Conservation (phyloP, 2,888 invertebrate species). For the Athalia circularis region DNA sequence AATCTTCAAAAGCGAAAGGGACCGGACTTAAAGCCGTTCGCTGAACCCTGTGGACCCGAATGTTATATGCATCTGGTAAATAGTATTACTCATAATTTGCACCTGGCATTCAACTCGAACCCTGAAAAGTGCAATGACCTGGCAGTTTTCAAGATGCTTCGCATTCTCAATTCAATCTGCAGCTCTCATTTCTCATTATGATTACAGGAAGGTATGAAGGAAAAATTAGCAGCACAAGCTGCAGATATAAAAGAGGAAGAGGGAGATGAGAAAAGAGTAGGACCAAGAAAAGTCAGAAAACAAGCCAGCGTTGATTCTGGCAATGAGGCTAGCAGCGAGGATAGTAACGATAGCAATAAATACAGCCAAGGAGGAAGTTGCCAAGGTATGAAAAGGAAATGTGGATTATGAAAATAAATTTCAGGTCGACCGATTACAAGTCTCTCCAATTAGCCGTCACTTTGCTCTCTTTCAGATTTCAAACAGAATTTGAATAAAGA, state of each 20-base stretch:
- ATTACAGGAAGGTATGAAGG: conserved; percentile 87
- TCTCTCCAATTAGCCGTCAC: not conserved
- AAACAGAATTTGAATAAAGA: conserved; percentile 73
- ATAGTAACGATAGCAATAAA: conserved; percentile 93
- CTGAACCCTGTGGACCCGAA: conserved; percentile 89
- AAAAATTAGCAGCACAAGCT: conserved; percentile 83
- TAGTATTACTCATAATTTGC: conserved; percentile 42
- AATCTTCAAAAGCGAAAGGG: conserved; percentile 91
- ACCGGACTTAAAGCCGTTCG: conserved; percentile 90
- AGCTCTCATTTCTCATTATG: conserved; percentile 3
- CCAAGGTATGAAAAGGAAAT: conserved; percentile 65
- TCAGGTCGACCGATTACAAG: not conserved
- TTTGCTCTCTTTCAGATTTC: conserved; percentile 62
- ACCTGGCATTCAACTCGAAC: too few relatives aligned
- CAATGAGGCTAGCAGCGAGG: conserved; percentile 95
- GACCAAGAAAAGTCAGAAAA: conserved; percentile 78
- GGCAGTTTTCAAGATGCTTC: too few relatives aligned
- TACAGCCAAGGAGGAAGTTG: conserved; percentile 80
- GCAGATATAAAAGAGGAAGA: conserved; percentile 78
- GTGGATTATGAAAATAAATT: not conserved
- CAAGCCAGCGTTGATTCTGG: conserved; percentile 88
- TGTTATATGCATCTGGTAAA: conserved; percentile 92
- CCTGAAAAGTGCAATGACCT: too few relatives aligned
- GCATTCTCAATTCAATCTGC: not conserved
- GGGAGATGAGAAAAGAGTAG: conserved; percentile 73